phyloP scores from a whole-genome alignment of 2,888 invertebrate genomes.

The Athalia circularis region DNA sequence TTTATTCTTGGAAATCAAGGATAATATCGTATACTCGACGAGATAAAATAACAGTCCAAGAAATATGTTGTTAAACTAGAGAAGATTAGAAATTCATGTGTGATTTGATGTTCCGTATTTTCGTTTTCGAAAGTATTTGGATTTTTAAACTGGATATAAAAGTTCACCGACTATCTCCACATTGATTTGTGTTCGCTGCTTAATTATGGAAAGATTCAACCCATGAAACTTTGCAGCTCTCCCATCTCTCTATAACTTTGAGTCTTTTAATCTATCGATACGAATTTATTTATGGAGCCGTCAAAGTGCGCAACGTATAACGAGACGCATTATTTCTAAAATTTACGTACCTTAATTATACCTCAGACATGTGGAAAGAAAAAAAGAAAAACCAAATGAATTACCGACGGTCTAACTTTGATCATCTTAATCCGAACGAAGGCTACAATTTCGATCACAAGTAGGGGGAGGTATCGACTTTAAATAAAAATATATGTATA shows the following conservation, averaged over 20 bases:
- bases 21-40: neutral
- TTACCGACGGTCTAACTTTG: neutral
- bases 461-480: neutral
- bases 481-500: neutral
- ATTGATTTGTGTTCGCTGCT: no score
- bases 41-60: no score
- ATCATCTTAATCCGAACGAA: slow-evolving; percentile 30
- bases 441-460: slow-evolving; percentile 8
- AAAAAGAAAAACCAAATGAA: slow-evolving; percentile 1
- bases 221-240: no score
- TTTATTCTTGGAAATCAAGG: neutral
- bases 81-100: no score
- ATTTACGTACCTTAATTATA: slow-evolving; percentile 16
- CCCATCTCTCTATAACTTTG: no score
- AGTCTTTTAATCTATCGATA: neutral
- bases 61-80: no score
- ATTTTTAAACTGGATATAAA: no score
- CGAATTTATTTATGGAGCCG: slow-evolving; percentile 23
- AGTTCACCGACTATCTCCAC: no score
- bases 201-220: no score
- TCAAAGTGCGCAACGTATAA: slow-evolving; percentile 31
- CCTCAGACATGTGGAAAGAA: neutral
- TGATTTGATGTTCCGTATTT: no score
- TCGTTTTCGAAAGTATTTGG: no score
- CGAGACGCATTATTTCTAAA: slow-evolving; percentile 33